Evolutionary conservation across 1,140 invertebrate species (phyloP).

Genomic region (Chionoecetes opilio): DNA sequence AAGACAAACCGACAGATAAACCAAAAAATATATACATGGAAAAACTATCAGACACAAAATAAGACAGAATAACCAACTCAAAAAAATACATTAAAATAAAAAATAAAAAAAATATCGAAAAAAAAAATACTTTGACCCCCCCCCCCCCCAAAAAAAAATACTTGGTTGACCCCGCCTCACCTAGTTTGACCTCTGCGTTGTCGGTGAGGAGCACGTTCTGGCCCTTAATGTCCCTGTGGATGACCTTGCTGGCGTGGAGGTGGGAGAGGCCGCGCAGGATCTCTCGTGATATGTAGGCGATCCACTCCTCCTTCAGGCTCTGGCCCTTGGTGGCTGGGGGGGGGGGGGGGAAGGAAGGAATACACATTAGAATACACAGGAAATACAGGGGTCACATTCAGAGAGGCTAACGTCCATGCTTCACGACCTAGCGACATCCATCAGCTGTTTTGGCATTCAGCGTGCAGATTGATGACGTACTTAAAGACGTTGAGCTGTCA

Average conservation of each 20-base stretch:
- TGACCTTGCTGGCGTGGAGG: slow-evolving; percentile 99
- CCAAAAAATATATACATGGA: no score
- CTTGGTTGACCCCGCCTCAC: slow-evolving; percentile 84
- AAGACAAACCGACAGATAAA: no score
- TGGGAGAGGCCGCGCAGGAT: slow-evolving; percentile 98
- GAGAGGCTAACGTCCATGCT: no score
- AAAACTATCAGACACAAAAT: no score
- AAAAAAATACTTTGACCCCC: not conserved
- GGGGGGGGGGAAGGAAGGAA: not conserved
- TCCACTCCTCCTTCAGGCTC: slow-evolving; percentile 99
- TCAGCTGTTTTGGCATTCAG: no score
- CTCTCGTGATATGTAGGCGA: slow-evolving; percentile 99
- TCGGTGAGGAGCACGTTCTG: slow-evolving; percentile 99
- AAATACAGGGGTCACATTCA: no score
- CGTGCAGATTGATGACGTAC: no score
- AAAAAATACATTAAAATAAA: no score
- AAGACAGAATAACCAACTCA: not conserved
- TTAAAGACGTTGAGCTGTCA: no score
- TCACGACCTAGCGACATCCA: no score
- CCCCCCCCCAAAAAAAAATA: not conserved
- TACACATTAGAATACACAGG: no score
- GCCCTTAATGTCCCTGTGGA: slow-evolving; percentile 99
- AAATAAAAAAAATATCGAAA: not conserved
- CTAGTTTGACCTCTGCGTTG: slow-evolving; percentile 99
- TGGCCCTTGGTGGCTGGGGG: slow-evolving; percentile 95